Base-by-base conservation (phyloP, 2,797 vertebrate genomes). In the Tangara arthus region DNA sequence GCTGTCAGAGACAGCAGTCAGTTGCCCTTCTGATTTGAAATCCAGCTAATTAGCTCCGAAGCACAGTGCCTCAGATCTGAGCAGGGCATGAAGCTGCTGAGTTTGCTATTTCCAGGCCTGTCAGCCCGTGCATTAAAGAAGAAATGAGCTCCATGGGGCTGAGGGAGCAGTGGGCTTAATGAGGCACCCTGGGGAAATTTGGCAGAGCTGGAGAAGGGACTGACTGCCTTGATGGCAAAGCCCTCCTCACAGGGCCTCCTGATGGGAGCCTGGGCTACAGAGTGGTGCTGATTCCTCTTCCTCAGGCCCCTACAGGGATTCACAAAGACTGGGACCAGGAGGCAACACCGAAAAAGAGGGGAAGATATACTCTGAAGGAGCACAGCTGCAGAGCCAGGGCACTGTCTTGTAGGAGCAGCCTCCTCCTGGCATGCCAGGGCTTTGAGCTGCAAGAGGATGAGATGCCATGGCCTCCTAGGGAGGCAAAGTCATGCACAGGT, bases 71-170 rank as follows among this genome's bases (percentile, higher is more conserved):
- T 90, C 82, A 72, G 89, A 93, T 84, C 66, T 79, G 77, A 89
- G 80, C 55, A 16, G 77, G 80, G 66, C 22, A 11, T 3, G 11
- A 81, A 92, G 65, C 69, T 91, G 94, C 85, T 17, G 80, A 66
- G 82, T 73, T 93, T 91, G 95, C 64, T 96, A 76, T 94, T 94
- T 95, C 72, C 85, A 93, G 76, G 49, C 59, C 76, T 95, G 92
- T 95, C 93, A 92, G 69, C 61, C 72, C 0, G 0, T 46, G 61
- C 24, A 76, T 76, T 80, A 81, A 83, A 90, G 91, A 88, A 66
- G 77, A 83, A 95, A 87, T 0, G 3, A 83, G 50, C 68, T 89
- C n/a, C 42, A 18, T 53, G 5, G 5, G 34, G 82, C 64, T 13
- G 37, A 89, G 69, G 94, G 63, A 93, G 50, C 44, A 66, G 32